Base-by-base conservation (phyloP, 2,113 vertebrate species). In the Microcebus lehilahytsara region DNA sequence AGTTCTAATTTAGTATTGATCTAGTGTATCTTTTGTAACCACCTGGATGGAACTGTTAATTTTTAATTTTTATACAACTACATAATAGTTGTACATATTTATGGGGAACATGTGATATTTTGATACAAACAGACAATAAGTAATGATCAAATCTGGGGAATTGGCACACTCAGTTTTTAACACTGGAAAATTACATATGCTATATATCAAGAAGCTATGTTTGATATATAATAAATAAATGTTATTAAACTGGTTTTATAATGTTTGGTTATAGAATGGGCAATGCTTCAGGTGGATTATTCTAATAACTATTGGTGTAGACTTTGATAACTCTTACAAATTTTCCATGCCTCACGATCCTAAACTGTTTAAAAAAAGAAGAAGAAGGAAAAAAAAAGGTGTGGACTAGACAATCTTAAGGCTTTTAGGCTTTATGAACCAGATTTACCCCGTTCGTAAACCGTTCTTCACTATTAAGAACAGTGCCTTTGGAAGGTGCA, bases 371-470 rank as follows among this genome's bases (percentile, higher is more conserved):
- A 20, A 56, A 56, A 56, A 19, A 56, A 56, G 42, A 46, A 46
- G 46, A 56, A 17, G 51, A 51, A 51, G 12, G 12, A 42, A 95
- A 95, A 56, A 51, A 58, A 71, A 23, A 85, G 89, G 32, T 84
- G 25, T 60, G 6, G 11, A 37, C 9, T 86, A 79, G 72, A 72
- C 34, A 86, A 80, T 69, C 42, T 92, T 81, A 81, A 87, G 12
- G 16, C 46, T 89, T 14, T 96, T 53, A 89, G 79, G 6, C 6
- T 97, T 97, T 98, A 96, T 96, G 94, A 95, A 69, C 53, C 95
- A 89, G 42, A 69, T 27, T 96, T 37, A 79, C n/a, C 60, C 95
- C 91, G 84, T 89, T 92, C 92, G 85, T 97, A 97, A 97, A 97
- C 83, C 95, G 64, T 91, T 93, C 78, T 86, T 96, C 3, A 16